Percentiles rank a stretch among this genome's conserved stretches.
phyloP scores from a whole-genome alignment of 2,113 vertebrate genomes.

The Cebidichthys violaceus region DNA sequence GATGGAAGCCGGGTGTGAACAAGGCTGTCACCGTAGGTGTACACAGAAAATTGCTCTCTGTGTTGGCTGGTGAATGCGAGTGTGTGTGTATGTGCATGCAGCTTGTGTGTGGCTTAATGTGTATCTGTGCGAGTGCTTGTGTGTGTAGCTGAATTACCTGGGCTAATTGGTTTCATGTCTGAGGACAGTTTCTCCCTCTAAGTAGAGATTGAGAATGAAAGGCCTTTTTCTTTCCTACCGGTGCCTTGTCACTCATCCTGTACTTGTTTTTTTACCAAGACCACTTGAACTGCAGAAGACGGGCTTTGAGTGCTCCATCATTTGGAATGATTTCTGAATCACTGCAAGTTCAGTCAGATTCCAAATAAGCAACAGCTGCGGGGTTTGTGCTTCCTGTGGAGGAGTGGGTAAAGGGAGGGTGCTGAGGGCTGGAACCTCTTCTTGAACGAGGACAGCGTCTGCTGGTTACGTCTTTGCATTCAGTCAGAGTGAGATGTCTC shows the following conservation, averaged over 20 bases:
- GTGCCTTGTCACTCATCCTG: slow-evolving; percentile 53
- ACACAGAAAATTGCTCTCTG: slow-evolving; percentile 66
- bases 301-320: slow-evolving; percentile 35
- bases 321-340: slow-evolving; percentile 65
- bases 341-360: slow-evolving; percentile 31
- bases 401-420: slow-evolving; percentile 26
- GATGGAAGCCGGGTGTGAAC: slow-evolving; percentile 74
- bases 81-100: neutral
- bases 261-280: slow-evolving; percentile 44
- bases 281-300: slow-evolving; percentile 47
- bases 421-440: slow-evolving; percentile 30
- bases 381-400: slow-evolving; percentile 2
- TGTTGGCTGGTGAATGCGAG: slow-evolving; percentile 34
- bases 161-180: slow-evolving; percentile 71
- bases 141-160: slow-evolving; percentile 43
- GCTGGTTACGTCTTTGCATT: slow-evolving; percentile 46
- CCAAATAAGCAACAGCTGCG: slow-evolving; percentile 43
- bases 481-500: slow-evolving; percentile 42
- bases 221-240: slow-evolving; percentile 42
- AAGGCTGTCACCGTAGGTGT: slow-evolving; percentile 72
- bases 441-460: slow-evolving; percentile 29
- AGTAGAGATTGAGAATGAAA: slow-evolving; percentile 59
- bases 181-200: slow-evolving; percentile 50
- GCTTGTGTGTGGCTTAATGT: slow-evolving; percentile 13
- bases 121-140: slow-evolving; percentile 6